Evolutionary conservation across 2,113 vertebrate species (phyloP).

Genomic region (Eulemur macaco): DNA sequence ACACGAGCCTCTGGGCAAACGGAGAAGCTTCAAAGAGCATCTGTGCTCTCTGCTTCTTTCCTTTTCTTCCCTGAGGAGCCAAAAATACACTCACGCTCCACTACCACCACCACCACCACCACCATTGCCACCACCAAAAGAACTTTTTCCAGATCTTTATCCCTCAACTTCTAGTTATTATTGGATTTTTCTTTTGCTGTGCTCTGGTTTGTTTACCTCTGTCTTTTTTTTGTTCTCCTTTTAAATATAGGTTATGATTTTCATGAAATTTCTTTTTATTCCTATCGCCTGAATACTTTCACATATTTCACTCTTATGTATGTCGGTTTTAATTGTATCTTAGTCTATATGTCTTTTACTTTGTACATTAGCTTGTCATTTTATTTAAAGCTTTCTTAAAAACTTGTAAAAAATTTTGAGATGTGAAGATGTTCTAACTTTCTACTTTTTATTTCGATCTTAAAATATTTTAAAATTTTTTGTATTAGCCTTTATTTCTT

Average conservation of each 20-base stretch:
- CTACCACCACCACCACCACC: too few species aligned
- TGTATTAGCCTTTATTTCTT: background rate
- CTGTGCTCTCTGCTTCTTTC: background rate
- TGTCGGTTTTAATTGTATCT: background rate
- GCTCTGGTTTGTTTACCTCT: background rate
- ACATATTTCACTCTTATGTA: background rate
- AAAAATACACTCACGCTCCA: background rate
- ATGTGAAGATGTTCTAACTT: background rate
- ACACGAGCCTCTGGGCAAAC: background rate
- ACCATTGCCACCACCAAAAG: background rate
- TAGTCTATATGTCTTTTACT: background rate
- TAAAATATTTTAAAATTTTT: background rate
- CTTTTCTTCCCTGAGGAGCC: background rate
- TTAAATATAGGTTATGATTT: background rate
- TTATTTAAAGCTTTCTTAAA: background rate
- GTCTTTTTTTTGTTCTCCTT: background rate
- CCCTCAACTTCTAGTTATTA: background rate
- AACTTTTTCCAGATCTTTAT: background rate
- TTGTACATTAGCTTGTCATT: background rate
- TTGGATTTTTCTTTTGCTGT: background rate
- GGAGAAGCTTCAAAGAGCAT: background rate
- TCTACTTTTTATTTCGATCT: background rate
- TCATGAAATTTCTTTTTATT: background rate
- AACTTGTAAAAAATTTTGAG: background rate
- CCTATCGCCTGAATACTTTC: background rate